Evolutionary conservation across 2,113 vertebrate species (phyloP).

Genomic region (Bubo blakistoni): DNA sequence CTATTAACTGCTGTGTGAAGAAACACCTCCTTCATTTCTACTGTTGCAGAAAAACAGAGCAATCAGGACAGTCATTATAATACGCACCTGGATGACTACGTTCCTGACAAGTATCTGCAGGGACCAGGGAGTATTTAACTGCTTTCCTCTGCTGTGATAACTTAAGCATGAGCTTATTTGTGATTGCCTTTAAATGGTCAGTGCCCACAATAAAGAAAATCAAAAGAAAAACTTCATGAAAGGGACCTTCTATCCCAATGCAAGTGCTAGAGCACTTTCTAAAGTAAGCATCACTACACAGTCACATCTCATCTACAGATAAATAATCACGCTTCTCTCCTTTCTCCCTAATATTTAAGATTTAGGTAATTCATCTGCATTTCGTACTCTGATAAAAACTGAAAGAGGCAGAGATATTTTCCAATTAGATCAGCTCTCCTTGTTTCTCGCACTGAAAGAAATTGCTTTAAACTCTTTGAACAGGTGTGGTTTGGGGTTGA

Average conservation of each 20-base stretch:
- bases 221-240: background rate
- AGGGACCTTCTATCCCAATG: background rate
- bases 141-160: background rate
- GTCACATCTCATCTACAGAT: background rate
- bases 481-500: background rate
- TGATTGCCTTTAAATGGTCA: background rate
- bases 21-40: background rate
- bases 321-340: background rate
- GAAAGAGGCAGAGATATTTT: background rate
- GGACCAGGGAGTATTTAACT: background rate
- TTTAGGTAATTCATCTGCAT: background rate
- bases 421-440: background rate
- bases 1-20: no score
- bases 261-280: background rate
- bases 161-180: background rate
- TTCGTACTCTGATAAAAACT: background rate
- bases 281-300: background rate
- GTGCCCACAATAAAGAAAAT: background rate
- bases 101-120: no score
- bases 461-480: background rate
- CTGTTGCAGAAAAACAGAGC: background rate
- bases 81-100: accelerated
- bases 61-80: background rate
- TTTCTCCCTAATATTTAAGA: no score
- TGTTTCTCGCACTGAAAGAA: background rate